Conservation (phyloP, 2,113 vertebrate species). For the Cynocephalus volans region DNA sequence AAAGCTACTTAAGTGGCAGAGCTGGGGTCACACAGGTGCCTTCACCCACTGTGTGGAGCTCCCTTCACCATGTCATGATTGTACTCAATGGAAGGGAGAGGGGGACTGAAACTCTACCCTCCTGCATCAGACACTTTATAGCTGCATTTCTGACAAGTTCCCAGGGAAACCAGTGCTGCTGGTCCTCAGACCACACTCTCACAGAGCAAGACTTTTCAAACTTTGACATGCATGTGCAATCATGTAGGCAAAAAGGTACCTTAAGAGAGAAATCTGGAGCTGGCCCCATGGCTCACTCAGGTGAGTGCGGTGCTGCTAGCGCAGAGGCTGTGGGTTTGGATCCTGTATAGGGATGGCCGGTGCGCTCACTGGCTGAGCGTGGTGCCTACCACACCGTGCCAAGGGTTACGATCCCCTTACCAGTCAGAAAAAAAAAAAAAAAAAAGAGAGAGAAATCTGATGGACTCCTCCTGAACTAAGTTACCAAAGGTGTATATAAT, state of each 20-base stretch:
- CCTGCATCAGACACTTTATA: rapidly evolving
- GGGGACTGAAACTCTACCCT: no score
- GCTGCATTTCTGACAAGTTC: background rate
- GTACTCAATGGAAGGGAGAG: background rate
- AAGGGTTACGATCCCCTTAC: no score
- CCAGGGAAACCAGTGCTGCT: background rate
- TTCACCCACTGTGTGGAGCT: background rate
- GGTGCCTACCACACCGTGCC: no score
- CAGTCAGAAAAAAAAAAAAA: no score
- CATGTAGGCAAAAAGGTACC: background rate
- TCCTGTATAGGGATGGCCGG: no score
- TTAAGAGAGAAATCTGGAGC: background rate
- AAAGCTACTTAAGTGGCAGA: background rate
- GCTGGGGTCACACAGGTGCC: background rate
- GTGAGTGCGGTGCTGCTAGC: no score
- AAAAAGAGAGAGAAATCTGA: no score
- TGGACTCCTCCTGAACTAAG: background rate
- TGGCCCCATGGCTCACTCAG: no score
- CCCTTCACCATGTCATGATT: rapidly evolving
- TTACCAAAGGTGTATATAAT: background rate
- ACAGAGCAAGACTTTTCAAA: background rate
- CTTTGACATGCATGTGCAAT: background rate
- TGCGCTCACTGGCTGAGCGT: no score
- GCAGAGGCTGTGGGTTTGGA: no score
- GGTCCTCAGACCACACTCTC: background rate